Evolutionary conservation across 1,140 invertebrate species (phyloP).

Genomic region (Bombus breviceps): DNA sequence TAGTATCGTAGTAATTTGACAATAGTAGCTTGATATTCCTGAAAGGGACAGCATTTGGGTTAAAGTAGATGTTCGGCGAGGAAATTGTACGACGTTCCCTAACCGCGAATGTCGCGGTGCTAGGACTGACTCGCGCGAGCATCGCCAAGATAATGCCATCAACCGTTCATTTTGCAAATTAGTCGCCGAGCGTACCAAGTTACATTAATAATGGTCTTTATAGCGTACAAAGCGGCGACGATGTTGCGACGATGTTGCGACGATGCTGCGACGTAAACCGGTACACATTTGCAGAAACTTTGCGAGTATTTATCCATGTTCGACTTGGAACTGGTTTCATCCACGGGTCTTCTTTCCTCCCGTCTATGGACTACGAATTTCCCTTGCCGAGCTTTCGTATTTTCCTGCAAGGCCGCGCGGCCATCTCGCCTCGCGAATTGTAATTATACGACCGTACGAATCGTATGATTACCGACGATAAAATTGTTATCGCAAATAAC

Average conservation of each 20-base stretch:
- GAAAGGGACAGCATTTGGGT: too few species aligned
- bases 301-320: slow-evolving; percentile 39
- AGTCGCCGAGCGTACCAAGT: slow-evolving; percentile 9
- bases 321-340: slow-evolving; percentile 56
- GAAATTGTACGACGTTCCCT: background rate
- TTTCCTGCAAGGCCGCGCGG: background rate
- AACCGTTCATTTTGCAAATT: slow-evolving; percentile 48
- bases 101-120: slow-evolving; percentile 8
- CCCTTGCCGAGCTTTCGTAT: background rate
- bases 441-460: slow-evolving; percentile 9
- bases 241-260: background rate
- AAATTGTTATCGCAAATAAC: slow-evolving; percentile 31
- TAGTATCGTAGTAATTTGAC: too few species aligned
- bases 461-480: slow-evolving; percentile 19
- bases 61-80: background rate
- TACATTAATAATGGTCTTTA: slow-evolving; percentile 50
- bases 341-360: background rate
- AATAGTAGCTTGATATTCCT: background rate
- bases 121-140: background rate
- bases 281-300: slow-evolving; percentile 46
- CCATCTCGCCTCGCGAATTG: background rate
- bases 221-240: slow-evolving; percentile 5
- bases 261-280: slow-evolving; percentile 30
- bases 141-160: slow-evolving; percentile 29
- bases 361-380: slow-evolving; percentile 20